A percentile compares a stretch with the other conserved stretches of the same genome.
Conservation (phyloP, 2,113 vertebrate genomes). For the Dicerorhinus sumatrensis region DNA sequence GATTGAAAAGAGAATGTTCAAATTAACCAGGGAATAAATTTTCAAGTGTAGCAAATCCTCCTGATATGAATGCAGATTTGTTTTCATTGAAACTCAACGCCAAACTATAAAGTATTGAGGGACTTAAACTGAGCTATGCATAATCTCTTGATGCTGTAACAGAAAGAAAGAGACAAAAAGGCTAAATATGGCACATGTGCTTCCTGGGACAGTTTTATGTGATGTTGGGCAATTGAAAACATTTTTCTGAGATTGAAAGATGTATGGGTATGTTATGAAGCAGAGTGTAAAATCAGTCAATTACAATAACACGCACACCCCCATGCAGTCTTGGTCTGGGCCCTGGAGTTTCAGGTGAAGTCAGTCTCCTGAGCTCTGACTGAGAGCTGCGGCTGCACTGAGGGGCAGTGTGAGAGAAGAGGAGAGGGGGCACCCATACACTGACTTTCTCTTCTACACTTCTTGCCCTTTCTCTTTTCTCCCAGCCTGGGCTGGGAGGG, state of each 20-base stretch:
- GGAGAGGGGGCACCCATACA: rapidly evolving
- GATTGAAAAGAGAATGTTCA: not conserved
- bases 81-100: not conserved
- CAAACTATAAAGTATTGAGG: not conserved
- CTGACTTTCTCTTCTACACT: not conserved
- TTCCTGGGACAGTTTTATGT: not conserved
- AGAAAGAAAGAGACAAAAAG: not conserved
- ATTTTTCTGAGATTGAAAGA: not conserved
- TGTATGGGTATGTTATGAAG: not conserved
- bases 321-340: not conserved
- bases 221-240: not conserved
- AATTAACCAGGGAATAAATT: not conserved
- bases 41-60: not conserved
- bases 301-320: not conserved
- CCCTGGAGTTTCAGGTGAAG: not conserved
- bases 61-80: not conserved
- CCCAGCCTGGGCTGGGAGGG: not conserved
- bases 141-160: too few relatives aligned
- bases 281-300: not conserved
- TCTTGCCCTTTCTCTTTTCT: too few relatives aligned
- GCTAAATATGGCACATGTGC: not conserved
- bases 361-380: not conserved
- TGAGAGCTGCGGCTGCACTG: not conserved
- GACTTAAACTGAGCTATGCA: not conserved
- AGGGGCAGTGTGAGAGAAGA: not conserved